Percentiles rank a stretch among this genome's conserved stretches.
Conservation (phyloP, 2,113 vertebrate genomes). For the Octodon degus region DNA sequence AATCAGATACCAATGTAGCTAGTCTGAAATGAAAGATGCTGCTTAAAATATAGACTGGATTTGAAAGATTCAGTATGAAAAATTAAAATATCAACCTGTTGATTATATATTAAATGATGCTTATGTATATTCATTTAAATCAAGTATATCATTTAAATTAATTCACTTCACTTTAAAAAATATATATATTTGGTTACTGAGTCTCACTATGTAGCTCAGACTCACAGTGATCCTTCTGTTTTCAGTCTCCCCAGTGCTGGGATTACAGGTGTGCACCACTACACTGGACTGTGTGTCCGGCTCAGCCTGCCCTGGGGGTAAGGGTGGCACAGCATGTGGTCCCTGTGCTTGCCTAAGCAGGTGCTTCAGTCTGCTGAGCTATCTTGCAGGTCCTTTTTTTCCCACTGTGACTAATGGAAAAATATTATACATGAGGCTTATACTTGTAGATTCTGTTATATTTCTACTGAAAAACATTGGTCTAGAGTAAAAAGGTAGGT, state of each 20-base stretch:
- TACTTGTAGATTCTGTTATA: background rate
- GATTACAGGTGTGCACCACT: too few relatives aligned
- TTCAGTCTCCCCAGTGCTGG: too few relatives aligned
- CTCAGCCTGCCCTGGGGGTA: too few relatives aligned
- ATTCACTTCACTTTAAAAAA: background rate
- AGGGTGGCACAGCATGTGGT: too few relatives aligned
- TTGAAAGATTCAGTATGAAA: conserved; percentile 41
- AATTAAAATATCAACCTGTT: background rate
- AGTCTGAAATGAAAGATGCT: background rate
- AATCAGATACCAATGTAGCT: background rate
- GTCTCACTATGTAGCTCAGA: too few relatives aligned
- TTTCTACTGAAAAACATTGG: background rate
- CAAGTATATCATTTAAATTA: conserved; percentile 31
- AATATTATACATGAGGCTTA: background rate
- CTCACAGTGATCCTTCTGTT: too few relatives aligned
- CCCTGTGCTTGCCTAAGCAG: too few relatives aligned
- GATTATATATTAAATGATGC: conserved; percentile 39
- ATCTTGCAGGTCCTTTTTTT: too few relatives aligned
- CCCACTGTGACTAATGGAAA: background rate
- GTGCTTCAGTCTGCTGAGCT: too few relatives aligned
- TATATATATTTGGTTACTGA: too few relatives aligned
- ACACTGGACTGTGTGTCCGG: too few relatives aligned
- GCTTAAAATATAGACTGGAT: background rate
- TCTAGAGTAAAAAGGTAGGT: background rate
- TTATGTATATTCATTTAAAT: conserved; percentile 37